These are phyloP conservation scores for Bovichtus variegatus DNA, from an alignment of 2,797 vertebrate genomes.

Conservation along the genomic window DNA sequence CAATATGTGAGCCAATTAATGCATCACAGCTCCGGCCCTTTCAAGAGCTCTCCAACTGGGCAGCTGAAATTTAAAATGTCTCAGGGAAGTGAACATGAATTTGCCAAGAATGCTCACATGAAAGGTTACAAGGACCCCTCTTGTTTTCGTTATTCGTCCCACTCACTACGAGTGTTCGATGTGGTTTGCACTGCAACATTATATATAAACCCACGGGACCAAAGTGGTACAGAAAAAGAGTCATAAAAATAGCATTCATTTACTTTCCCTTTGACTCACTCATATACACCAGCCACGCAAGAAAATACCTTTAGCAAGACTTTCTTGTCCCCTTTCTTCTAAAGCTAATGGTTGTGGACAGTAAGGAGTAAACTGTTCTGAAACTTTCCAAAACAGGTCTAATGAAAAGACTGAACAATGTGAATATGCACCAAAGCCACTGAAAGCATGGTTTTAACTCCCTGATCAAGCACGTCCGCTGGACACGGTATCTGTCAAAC, in stretches of 20 bases:
- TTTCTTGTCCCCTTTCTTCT: constrained; percentile 49
- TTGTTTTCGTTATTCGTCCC: constrained; percentile 69
- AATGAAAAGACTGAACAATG: constrained; percentile 50
- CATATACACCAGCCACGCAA: constrained; percentile 56
- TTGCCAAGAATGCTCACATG: constrained; percentile 75
- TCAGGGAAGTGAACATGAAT: constrained; percentile 56
- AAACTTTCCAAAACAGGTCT: constrained; percentile 69
- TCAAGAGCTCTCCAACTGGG: constrained; percentile 59
- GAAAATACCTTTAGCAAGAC: constrained; percentile 57
- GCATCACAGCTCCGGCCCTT: constrained; percentile 53
- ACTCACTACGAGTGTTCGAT: constrained; percentile 67
- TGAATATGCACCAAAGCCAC: constrained; percentile 30
- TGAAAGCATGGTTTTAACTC: constrained; percentile 35
- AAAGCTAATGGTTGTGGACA: constrained; percentile 63
- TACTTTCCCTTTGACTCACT: constrained; percentile 70
- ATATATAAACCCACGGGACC: constrained; percentile 64
- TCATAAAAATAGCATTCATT: constrained; percentile 68
- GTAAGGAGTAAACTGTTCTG: constrained; percentile 52
- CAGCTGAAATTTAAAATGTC: constrained; percentile 62
- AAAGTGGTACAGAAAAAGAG: constrained; percentile 63
- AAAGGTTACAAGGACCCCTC: constrained; percentile 70
- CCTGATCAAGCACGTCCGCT: constrained; percentile 29
- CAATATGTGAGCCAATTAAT: constrained; percentile 53
- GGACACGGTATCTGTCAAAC: constrained; percentile 6
- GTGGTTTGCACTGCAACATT: constrained; percentile 66